Evolutionary conservation across 2,113 vertebrate genomes (phyloP), one percentile per base, ranked within the genome.

Genomic region (Barnardius zonarius): DNA sequence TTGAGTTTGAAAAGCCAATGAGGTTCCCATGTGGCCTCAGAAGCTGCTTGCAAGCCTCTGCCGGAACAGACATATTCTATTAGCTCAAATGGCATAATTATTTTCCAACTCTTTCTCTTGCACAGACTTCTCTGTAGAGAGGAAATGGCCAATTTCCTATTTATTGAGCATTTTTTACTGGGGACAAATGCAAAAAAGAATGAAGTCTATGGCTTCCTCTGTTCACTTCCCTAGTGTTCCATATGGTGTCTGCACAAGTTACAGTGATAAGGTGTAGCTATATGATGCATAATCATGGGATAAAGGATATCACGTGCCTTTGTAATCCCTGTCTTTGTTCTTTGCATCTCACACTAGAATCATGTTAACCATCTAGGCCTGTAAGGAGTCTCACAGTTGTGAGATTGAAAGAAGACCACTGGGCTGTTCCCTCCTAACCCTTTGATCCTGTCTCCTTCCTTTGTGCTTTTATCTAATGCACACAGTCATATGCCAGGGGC

Each of bases 1-100:
- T 84, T 90, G 81, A 97, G 88, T 88, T 88, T 95, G 86, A 89
- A 94, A 88, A 95, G 75, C 92, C 90, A 89, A 1, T 78, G 93
- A 97, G 61, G 76, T 81, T 93, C 88, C 79, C 85, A 19, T 30
- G 77, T 48, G 62, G 41, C 83, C 73, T 70, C 83, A 76, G 52
- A 88, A 91, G 61, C 55, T 83, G 90, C 84, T 96, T 1, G 0
- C 30, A 81, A 88, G 63, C 24, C 57, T 80, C 67, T 93, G 80
- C 76, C 1, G 3, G 80, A 77, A 74, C 57, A 77, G 66, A 30
- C 83, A 8, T 74, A 44, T 88, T 83, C 86, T 74, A 9, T 86
- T 76, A 49, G 64, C 39, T 92, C 66, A 39, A 43, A 61, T 57
- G 33, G 67, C 48, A 70, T 64, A 49, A 74, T 90, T 92, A 80